phyloP scores from a whole-genome alignment of 2,113 vertebrate species.

The Centropus bengalensis region DNA sequence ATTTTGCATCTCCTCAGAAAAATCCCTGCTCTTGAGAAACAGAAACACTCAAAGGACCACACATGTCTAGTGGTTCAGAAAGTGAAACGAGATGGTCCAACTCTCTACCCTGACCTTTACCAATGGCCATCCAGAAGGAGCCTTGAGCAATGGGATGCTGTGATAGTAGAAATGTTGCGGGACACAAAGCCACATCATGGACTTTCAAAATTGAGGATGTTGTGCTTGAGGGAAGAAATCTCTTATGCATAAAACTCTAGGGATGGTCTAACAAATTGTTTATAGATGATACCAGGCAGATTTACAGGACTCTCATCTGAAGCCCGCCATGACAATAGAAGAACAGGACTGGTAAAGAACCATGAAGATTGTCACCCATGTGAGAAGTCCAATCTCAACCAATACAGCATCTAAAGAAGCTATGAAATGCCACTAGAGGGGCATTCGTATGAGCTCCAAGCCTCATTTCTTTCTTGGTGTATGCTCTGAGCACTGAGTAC shows the following conservation, averaged over 20 bases:
- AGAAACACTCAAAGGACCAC: background rate
- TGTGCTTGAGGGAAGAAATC: background rate
- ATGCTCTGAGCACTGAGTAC: background rate
- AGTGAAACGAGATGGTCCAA: background rate
- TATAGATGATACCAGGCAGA: background rate
- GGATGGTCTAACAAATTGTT: background rate
- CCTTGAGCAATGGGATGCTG: background rate
- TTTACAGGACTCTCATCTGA: background rate
- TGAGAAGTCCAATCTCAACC: background rate
- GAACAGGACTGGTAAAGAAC: background rate
- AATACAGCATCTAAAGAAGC: background rate
- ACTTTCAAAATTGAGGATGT: background rate
- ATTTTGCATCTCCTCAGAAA: background rate
- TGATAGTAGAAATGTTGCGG: fast-evolving
- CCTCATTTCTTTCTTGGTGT: background rate
- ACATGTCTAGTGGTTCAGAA: fast-evolving
- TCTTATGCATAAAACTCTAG: background rate
- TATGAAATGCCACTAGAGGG: fast-evolving
- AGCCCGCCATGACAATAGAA: background rate
- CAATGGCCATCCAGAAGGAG: background rate
- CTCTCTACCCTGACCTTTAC: background rate
- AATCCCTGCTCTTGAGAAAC: background rate
- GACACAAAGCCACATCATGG: fast-evolving
- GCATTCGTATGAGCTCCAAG: background rate
- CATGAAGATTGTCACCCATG: background rate